Base-by-base conservation (phyloP, 2,888 invertebrate genomes). In the Zelleria hepariella region DNA sequence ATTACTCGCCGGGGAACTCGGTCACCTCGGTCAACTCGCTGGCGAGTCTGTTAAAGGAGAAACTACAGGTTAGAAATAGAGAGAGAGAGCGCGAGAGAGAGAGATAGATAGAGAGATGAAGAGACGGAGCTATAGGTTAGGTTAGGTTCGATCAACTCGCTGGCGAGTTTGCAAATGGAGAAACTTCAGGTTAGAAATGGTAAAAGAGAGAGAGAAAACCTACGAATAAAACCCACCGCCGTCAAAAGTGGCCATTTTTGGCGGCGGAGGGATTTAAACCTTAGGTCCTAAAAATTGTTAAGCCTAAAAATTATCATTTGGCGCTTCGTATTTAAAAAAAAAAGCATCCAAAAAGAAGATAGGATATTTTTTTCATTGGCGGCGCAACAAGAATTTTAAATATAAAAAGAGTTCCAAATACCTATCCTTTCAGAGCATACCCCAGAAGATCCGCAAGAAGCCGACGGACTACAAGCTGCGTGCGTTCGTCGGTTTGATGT, bases 1-100 rank as follows among this genome's bases (percentile, higher is more conserved):
- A 92, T 61, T 92, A 93, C 68, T 93, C 94, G 2, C 93, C 93
- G 0, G 92, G 91, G 65, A 93, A 94, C 70, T 96, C 96, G 6
- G 93, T 96, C 68, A 95, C 95, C 0, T 95, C 95, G 54, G 92
- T 95, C 67, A 96, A 95, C 81, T 95, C 95, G 0, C 91, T 96
- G 65, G 95, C 95, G 61, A 95, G 95, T 74, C 82, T 96, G 59
- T 87, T 96, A 15, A 92, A 93, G 69, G 96, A 96, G 74, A 96
- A 96, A 82, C 89, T 96, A 67, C 95, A 95, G 89, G 93, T 94
- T 75, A 20, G 23, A 21, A 2, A n/a, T 6, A 10, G 1, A 27
- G 27, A 27, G 27, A 2, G 6, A 2, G 1, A 27, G 27, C 6
- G 5, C 6, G 27, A 27, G 10, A 27, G 27, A 27, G 10, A 27